phyloP scores from a whole-genome alignment of 92 coral and sea anemone genomes.

The Isaurus tuberculatus region DNA sequence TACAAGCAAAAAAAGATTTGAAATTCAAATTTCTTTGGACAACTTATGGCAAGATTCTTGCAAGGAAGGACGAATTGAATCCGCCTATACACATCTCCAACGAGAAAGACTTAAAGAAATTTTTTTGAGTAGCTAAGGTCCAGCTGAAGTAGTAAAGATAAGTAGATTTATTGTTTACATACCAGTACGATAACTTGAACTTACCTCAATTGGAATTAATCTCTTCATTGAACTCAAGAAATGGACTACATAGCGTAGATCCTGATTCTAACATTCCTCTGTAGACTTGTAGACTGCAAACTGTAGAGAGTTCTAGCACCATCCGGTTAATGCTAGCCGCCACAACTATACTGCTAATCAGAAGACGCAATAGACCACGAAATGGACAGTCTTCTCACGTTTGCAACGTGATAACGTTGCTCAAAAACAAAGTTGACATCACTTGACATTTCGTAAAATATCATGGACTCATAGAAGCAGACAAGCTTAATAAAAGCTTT shows the following conservation, averaged over 20 bases:
- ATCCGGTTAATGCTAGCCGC: no score
- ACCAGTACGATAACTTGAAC: neutral
- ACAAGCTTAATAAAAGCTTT: no score
- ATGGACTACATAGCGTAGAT: neutral
- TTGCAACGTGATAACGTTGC: no score
- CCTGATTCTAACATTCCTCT: neutral
- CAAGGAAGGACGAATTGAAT: slow-evolving; percentile 13
- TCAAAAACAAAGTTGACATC: no score
- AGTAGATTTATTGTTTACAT: no score
- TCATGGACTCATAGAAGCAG: no score
- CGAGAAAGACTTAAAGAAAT: neutral
- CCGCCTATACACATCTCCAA: neutral
- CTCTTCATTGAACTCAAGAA: neutral
- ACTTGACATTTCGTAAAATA: no score
- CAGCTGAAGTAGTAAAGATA: neutral
- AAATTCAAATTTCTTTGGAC: slow-evolving; percentile 8
- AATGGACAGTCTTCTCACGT: no score
- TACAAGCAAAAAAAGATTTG: slow-evolving; percentile 18
- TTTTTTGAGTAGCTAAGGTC: neutral
- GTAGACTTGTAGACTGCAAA: no score
- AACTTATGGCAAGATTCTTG: slow-evolving; percentile 12
- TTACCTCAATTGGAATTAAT: neutral
- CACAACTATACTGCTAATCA: no score
- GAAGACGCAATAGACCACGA: no score
- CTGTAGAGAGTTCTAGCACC: no score